Evolutionary conservation across 2,113 vertebrate genomes (phyloP).

Genomic region (Nesogale talazaci): DNA sequence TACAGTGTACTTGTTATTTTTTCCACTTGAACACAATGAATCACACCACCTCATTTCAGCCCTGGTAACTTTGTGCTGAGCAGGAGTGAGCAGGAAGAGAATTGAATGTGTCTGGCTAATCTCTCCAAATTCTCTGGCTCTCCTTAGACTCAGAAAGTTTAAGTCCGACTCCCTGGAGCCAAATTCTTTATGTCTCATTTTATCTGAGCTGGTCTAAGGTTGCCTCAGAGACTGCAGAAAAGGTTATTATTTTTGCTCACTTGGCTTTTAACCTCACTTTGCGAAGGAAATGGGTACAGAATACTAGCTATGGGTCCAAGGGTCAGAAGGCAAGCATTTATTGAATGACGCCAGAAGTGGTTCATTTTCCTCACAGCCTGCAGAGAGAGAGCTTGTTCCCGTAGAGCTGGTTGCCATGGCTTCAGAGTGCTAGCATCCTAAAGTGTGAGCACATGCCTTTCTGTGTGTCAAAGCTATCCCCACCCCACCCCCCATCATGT

Average conservation of each 20-base stretch:
- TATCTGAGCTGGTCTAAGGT: background rate
- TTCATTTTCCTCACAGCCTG: background rate
- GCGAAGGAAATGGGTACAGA: slow-evolving; percentile 29
- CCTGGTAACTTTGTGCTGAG: background rate
- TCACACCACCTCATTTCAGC: background rate
- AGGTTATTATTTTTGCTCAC: background rate
- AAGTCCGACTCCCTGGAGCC: background rate
- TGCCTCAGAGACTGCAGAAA: slow-evolving; percentile 32
- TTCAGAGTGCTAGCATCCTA: background rate
- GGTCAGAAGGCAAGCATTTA: slow-evolving; percentile 15
- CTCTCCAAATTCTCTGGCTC: background rate
- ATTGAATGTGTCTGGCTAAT: background rate
- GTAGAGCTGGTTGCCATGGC: background rate
- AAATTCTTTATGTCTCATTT: slow-evolving; percentile 18
- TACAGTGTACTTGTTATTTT: slow-evolving; percentile 5
- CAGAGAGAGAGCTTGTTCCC: background rate
- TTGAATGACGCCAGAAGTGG: background rate
- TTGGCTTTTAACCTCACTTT: slow-evolving; percentile 51
- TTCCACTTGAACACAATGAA: background rate
- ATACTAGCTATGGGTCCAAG: slow-evolving; percentile 47
- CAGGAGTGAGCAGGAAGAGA: background rate
- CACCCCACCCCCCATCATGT: background rate
- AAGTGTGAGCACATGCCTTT: background rate
- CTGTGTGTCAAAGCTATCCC: background rate
- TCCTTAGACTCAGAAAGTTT: background rate